Evolutionary conservation across 2,113 vertebrate genomes (phyloP).

Genomic region (Menidia beryllina): DNA sequence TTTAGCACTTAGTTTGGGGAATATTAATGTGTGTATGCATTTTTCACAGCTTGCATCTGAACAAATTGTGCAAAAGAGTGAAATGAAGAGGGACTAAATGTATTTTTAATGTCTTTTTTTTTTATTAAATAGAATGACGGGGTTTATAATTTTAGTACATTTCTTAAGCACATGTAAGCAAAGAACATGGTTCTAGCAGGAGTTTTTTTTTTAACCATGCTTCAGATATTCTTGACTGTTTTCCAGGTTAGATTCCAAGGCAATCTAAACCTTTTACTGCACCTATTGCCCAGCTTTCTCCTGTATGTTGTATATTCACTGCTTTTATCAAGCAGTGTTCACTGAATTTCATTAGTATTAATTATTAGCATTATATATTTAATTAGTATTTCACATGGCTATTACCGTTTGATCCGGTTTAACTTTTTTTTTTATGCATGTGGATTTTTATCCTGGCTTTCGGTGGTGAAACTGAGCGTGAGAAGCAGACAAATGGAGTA

Average conservation of each 20-base stretch:
- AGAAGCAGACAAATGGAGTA: neutral
- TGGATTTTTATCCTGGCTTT: neutral
- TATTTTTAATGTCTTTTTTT: conserved; percentile 28
- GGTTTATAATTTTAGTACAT: neutral
- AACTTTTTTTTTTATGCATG: neutral
- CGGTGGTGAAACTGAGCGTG: neutral
- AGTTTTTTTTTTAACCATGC: too few relatives aligned
- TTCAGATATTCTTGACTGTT: too few relatives aligned
- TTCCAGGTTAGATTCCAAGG: neutral
- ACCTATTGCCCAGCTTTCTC: neutral
- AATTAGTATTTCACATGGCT: too few relatives aligned
- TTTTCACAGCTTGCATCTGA: neutral
- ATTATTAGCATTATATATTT: too few relatives aligned
- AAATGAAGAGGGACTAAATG: conserved; percentile 3
- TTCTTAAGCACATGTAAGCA: neutral
- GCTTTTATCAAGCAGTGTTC: neutral
- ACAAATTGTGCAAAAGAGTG: neutral
- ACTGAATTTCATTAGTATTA: too few relatives aligned
- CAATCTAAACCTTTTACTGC: neutral
- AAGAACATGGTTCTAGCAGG: neutral
- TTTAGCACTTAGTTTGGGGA: conserved; percentile 28
- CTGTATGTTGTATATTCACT: neutral
- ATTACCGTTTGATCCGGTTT: too few relatives aligned
- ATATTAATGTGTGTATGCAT: conserved; percentile 27
- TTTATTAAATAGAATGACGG: neutral